Evolutionary conservation across 2,888 invertebrate genomes (phyloP).

Genomic region (Archips xylosteana): DNA sequence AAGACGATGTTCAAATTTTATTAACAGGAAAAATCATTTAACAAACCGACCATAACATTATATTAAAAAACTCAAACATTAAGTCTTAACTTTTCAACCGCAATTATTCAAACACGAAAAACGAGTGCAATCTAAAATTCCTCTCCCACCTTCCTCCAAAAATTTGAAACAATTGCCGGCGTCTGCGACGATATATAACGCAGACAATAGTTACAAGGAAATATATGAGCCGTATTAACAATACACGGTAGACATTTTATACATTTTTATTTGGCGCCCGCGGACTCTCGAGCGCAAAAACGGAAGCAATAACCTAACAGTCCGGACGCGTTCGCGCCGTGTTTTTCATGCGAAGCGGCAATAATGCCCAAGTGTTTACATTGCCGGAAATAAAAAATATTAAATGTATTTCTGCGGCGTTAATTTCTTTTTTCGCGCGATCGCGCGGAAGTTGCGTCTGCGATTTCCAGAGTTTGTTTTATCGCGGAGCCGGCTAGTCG

Average conservation of each 20-base stretch:
- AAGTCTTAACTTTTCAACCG: background rate
- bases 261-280: conserved; percentile 29
- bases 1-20: too few relatives aligned
- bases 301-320: conserved; percentile 41
- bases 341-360: conserved; percentile 39
- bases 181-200: conserved; percentile 26
- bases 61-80: too few relatives aligned
- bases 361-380: conserved; percentile 42
- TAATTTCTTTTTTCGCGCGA: conserved; percentile 25
- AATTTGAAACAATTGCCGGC: conserved; percentile 19
- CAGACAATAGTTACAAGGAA: conserved; percentile 39
- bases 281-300: conserved; percentile 29
- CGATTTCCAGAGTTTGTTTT: conserved; percentile 9
- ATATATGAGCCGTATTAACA: conserved; percentile 41
- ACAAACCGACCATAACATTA: too few relatives aligned
- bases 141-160: conserved; percentile 15
- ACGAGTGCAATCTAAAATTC: conserved; percentile 32
- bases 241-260: conserved; percentile 31
- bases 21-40: background rate
- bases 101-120: background rate
- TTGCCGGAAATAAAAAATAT: conserved; percentile 40
- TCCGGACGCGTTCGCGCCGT: conserved; percentile 37
- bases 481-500: background rate
- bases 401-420: conserved; percentile 35
- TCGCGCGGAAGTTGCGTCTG: conserved; percentile 22